Evolutionary conservation across 2,888 invertebrate genomes (phyloP), one percentile per base, ranked within the genome.

Genomic region (Archaeoteleia sp.): DNA sequence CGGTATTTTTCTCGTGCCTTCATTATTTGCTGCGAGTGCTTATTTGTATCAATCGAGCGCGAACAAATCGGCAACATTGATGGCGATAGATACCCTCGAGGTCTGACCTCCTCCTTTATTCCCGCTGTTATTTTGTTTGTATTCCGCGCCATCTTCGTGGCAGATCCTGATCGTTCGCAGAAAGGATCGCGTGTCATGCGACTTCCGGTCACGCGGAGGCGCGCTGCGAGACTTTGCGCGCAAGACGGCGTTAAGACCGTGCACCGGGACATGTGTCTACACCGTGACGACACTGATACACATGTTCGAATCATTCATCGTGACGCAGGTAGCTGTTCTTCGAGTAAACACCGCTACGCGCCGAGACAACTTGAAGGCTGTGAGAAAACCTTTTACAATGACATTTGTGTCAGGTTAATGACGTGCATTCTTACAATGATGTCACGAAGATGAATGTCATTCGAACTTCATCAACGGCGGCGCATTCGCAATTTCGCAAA

Each of bases 121-220:
- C 6, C 8, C 15, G n/a, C n/a, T n/a, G n/a, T n/a, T n/a, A n/a
- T n/a, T n/a, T n/a, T n/a, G n/a, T n/a, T n/a, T n/a, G 46, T 55
- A 37, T 55, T 54, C 54, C 15, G 10, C 25, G 37, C 42, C 48
- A 42, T 43, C 32, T 51, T 40, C 29, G 46, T 29, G 60, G 54
- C 43, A 27, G 51, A 57, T 67, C 35, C 53, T 8, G 34, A 49
- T 51, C 60, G 45, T 54, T 51, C 48, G 45, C 40, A 30, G 42
- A 60, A 65, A 65, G 48, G 53, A 53, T 69, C 69, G 65, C 69
- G 65, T 65, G 69, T 62, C 69, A 61, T 60, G 48, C 53, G n/a
- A 57, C 53, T 66, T 66, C 66, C 66, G 65, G 61, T 66, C 69
- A 70, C 69, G 66, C 69, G 60, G 55, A 39, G 29, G 29, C 45